Conservation (phyloP, 2,888 invertebrate species). For the Amphipoea lucens region DNA sequence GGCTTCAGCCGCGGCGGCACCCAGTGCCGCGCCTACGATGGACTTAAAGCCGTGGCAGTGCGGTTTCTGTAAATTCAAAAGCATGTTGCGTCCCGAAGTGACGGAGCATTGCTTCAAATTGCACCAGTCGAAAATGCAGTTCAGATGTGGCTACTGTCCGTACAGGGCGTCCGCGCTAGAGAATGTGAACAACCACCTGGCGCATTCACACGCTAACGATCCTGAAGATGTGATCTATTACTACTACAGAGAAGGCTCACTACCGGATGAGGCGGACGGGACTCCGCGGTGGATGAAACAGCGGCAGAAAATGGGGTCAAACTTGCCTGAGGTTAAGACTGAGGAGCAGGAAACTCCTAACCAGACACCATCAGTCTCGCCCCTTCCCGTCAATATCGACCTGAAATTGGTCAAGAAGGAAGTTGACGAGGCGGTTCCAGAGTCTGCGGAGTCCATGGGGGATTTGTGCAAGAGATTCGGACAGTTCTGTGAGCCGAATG, state of each 20-base stretch:
- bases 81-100: slow-evolving; percentile 91
- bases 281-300: slow-evolving; percentile 82
- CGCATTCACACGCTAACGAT: slow-evolving; percentile 89
- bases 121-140: slow-evolving; percentile 93
- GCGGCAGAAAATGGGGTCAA: slow-evolving; percentile 68
- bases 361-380: slow-evolving; percentile 35
- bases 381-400: slow-evolving; percentile 67
- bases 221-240: slow-evolving; percentile 84
- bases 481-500: slow-evolving; percentile 87
- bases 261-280: slow-evolving; percentile 78
- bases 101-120: slow-evolving; percentile 89
- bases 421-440: slow-evolving; percentile 56
- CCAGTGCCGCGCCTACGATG: slow-evolving; percentile 79
- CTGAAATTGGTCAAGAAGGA: slow-evolving; percentile 84
- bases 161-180: slow-evolving; percentile 89
- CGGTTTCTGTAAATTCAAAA: slow-evolving; percentile 92
- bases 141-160: slow-evolving; percentile 92
- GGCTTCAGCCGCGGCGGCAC: slow-evolving; percentile 50
- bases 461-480: slow-evolving; percentile 79
- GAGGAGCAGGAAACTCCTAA: slow-evolving; percentile 66
- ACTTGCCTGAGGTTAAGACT: slow-evolving; percentile 73
- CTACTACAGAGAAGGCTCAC: slow-evolving; percentile 88
- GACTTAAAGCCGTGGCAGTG: slow-evolving; percentile 93
- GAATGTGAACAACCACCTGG: slow-evolving; percentile 91
- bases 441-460: slow-evolving; percentile 71